These are phyloP conservation scores for Adelges cooleyi DNA, from an alignment of 1,140 invertebrate genomes.

Conservation along the genomic window DNA sequence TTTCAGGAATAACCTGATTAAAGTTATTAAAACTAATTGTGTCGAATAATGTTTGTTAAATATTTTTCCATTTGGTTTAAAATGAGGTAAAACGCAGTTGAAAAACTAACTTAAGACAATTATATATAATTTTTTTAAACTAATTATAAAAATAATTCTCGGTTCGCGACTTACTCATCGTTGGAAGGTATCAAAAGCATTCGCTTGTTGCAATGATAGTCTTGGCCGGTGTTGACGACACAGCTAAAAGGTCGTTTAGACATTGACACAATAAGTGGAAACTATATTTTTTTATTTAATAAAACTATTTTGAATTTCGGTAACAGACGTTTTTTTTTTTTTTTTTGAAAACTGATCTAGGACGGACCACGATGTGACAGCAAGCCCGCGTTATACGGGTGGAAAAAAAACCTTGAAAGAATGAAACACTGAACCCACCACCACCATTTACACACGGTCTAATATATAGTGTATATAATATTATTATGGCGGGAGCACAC, in stretches of 20 bases:
- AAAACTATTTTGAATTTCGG: not conserved
- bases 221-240: not conserved
- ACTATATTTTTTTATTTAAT: not conserved
- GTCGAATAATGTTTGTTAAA: no score
- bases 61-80: no score
- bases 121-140: no score
- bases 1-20: no score
- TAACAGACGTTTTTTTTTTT: no score
- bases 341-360: not conserved
- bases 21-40: no score
- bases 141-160: no score
- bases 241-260: constrained; percentile 7
- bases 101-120: no score
- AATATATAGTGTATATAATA: no score
- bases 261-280: not conserved
- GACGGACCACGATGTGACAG: no score
- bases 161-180: constrained; percentile 4
- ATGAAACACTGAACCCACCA: not conserved
- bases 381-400: not conserved
- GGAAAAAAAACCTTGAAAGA: not conserved
- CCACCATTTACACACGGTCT: no score
- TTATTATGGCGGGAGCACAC: constrained; percentile 22
- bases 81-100: no score
- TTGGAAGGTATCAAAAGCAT: not conserved
- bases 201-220: constrained; percentile 1